Evolutionary conservation across 2,888 invertebrate genomes (phyloP).

Genomic region (Psylliodes chrysocephalus): DNA sequence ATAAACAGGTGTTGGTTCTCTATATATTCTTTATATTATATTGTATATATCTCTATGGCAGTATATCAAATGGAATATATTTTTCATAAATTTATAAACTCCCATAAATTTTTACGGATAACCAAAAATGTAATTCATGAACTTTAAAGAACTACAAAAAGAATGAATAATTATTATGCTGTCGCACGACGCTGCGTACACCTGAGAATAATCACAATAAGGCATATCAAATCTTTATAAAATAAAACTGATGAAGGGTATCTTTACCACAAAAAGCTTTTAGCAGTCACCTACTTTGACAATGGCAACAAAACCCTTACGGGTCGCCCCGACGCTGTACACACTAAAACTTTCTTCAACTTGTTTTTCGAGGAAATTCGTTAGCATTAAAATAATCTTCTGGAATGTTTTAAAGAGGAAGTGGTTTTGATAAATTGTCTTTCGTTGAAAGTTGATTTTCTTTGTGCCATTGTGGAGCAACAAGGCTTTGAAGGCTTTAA

Average conservation of each 20-base stretch:
- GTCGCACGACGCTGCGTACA: no score
- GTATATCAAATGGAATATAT: no score
- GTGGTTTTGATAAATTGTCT: not conserved
- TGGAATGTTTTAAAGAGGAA: not conserved
- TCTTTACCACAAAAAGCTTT: conserved; percentile 10
- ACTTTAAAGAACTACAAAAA: no score
- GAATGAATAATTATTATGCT: no score
- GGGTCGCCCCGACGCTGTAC: not conserved
- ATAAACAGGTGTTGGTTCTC: no score
- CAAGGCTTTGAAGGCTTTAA: not conserved
- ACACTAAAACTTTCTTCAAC: not conserved
- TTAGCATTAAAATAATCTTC: not conserved
- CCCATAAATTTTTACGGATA: no score
- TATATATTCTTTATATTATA: no score
- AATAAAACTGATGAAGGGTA: not conserved
- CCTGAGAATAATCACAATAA: no score
- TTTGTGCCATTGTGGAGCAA: not conserved
- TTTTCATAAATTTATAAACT: no score
- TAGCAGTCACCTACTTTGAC: not conserved
- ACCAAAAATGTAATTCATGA: no score
- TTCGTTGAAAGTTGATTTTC: not conserved
- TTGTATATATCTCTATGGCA: no score
- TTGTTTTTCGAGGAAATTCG: conserved; percentile 2
- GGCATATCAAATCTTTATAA: not conserved
- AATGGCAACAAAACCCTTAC: not conserved